These are phyloP conservation scores for Ramazzottius varieornatus DNA, from an alignment of 2,888 invertebrate genomes.

Conservation along the genomic window DNA sequence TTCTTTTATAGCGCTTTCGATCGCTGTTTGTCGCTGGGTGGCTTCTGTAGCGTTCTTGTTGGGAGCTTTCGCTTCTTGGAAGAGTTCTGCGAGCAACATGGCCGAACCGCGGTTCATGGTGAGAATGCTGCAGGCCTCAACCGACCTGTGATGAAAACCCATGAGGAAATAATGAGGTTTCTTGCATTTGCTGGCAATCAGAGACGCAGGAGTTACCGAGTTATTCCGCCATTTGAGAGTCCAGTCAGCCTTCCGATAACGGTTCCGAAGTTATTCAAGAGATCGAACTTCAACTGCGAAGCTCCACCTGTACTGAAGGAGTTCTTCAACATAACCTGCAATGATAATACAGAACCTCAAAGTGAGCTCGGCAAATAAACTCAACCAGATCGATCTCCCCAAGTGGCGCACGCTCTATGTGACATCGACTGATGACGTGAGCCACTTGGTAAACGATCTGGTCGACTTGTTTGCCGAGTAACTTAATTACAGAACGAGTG, in stretches of 20 bases:
- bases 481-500: too few species aligned
- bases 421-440: too few species aligned
- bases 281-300: neutral
- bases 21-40: too few species aligned
- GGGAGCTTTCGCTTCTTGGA: neutral
- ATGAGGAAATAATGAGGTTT: neutral
- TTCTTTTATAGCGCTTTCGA: neutral
- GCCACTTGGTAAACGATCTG: too few species aligned
- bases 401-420: too few species aligned
- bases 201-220: neutral
- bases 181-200: neutral
- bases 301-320: neutral
- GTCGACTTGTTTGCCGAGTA: too few species aligned
- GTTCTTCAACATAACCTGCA: neutral
- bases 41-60: neutral
- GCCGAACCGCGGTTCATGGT: neutral
- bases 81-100: neutral
- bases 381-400: too few species aligned
- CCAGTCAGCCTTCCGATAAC: neutral
- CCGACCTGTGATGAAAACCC: neutral
- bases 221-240: neutral
- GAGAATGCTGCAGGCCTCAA: neutral
- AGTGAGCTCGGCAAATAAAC: too few species aligned
- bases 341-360: too few species aligned
- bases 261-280: neutral